Base-by-base conservation (phyloP, 2,888 invertebrate species). In the Cosmopolites sordidus region DNA sequence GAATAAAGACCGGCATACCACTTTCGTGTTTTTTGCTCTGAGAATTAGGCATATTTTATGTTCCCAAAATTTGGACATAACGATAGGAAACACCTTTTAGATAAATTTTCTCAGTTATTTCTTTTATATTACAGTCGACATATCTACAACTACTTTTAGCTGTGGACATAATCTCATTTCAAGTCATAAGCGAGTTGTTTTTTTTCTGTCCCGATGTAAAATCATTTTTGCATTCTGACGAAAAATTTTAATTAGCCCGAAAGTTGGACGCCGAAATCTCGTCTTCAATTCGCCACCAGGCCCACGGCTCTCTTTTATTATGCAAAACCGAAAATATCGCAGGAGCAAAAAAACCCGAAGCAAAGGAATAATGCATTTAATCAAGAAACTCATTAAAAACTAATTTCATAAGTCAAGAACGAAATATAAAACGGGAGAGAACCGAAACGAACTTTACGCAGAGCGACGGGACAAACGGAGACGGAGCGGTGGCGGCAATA, bases 351-450 rank as follows among this genome's bases (percentile, higher is more conserved):
- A 33, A 33, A 33, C 33, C 33, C n/a, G 12, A 52, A 37, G 46
- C 39, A 47, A 56, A 29, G 48, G 49, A 58, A 54, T 54, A 51
- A 57, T 57, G 50, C 54, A 57, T 57, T 56, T 58, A 58, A 54
- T 58, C 47, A 58, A 53, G 56, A 51, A 58, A 58, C 58, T 58
- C 56, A 48, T 58, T 56, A 53, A 58, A 58, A 58, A 58, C 58
- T 49, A 57, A 59, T 57, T 60, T 60, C 50, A 51, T 51, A 50
- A 54, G 56, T 51, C 50, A 33, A 44, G 43, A 40, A 48, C 51
- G 48, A 51, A 56, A 56, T 56, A 56, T 46, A 48, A 51, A 47
- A 55, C 43, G 51, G 33, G 12, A 11, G 8, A 5, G 12, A 33
- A 27, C 5, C 27, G 8, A 22, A 22, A 22, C 22, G 22, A 22